Evolutionary conservation across 2,888 invertebrate species (phyloP).

Genomic region (Malthinus seriepunctatus): DNA sequence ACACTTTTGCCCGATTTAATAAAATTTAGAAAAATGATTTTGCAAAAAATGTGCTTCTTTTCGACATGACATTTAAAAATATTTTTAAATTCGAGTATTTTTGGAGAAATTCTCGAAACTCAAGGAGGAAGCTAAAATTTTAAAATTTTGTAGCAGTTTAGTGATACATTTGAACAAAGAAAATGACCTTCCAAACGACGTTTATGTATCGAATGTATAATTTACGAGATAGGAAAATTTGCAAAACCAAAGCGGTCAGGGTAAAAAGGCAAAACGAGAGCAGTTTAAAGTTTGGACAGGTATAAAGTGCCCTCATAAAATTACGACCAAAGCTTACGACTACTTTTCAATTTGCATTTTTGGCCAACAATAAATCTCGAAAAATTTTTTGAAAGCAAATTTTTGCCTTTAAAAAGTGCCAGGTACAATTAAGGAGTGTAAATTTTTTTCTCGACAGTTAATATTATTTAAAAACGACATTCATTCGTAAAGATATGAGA

Average conservation of each 20-base stretch:
- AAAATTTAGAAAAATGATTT: conserved; percentile 8
- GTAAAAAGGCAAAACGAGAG: neutral
- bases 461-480: conserved; percentile 10
- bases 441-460: neutral
- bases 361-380: neutral
- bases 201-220: conserved; percentile 19
- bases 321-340: too few species aligned
- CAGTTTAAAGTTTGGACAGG: conserved; percentile 7
- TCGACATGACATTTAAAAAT: neutral
- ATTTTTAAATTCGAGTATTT: neutral
- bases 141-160: conserved; percentile 2
- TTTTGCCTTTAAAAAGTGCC: neutral
- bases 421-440: neutral
- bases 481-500: neutral
- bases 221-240: conserved; percentile 26
- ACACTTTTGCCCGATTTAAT: conserved; percentile 4
- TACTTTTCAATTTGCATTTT: conserved; percentile 7
- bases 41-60: neutral
- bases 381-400: neutral
- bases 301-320: conserved; percentile 11
- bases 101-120: neutral
- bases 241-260: conserved; percentile 28
- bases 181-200: conserved; percentile 10
- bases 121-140: neutral
- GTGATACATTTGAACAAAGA: conserved; percentile 10